phyloP scores from a whole-genome alignment of 2,888 invertebrate species.

The Brachypterus glaber region DNA sequence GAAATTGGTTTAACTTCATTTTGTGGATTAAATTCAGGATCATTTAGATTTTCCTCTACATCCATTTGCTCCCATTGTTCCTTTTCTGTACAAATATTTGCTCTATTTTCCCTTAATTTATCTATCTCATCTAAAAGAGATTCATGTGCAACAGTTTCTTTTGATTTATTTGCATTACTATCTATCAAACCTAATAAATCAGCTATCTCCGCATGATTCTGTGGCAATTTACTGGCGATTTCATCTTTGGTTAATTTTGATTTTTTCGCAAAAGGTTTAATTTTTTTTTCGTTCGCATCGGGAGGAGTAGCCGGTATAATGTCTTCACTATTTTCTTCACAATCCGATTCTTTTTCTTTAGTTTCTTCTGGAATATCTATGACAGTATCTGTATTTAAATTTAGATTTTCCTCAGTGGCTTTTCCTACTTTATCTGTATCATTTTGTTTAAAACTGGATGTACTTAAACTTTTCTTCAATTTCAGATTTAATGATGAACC shows the following conservation, averaged over 20 bases:
- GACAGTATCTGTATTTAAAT: not conserved
- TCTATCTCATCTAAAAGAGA: not conserved
- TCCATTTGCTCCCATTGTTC: not conserved
- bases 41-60: not conserved
- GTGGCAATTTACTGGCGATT: constrained; percentile 20
- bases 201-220: constrained; percentile 23
- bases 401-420: constrained; percentile 6
- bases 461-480: constrained; percentile 4
- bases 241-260: constrained; percentile 12
- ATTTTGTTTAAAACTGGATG: not conserved
- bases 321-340: constrained; percentile 18
- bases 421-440: not conserved
- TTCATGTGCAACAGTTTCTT: constrained; percentile 6
- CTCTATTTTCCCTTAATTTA: constrained; percentile 1
- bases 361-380: constrained; percentile 10
- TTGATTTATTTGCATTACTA: constrained; percentile 20
- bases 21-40: too few species aligned
- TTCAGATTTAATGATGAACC: too few species aligned
- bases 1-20: too few species aligned
- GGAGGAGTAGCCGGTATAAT: constrained; percentile 22
- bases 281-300: constrained; percentile 13
- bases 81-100: not conserved
- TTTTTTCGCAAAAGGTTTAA: constrained; percentile 8
- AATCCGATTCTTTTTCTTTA: constrained; percentile 5
- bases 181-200: constrained; percentile 29